phyloP scores from a whole-genome alignment of 2,797 vertebrate species.

The Clamator glandarius region DNA sequence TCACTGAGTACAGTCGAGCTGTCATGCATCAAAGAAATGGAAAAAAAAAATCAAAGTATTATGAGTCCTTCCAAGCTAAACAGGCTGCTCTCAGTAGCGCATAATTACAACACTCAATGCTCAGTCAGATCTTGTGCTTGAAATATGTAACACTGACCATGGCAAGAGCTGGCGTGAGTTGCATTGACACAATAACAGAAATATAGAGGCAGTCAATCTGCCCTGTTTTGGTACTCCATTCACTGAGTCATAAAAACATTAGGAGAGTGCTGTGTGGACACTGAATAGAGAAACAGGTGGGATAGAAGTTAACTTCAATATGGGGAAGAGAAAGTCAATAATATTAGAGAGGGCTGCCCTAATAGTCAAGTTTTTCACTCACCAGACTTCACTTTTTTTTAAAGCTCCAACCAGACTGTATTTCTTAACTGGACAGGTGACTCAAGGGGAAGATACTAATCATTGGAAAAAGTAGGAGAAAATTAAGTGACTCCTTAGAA shows the following conservation, averaged over 20 bases:
- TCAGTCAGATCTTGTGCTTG: background rate
- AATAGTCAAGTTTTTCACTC: background rate
- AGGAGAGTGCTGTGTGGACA: background rate
- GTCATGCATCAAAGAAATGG: background rate
- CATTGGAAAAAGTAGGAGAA: background rate
- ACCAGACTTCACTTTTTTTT: background rate
- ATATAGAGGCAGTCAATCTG: background rate
- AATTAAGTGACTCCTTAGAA: background rate
- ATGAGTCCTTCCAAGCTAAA: background rate
- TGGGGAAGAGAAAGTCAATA: background rate
- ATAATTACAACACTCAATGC: rapidly evolving
- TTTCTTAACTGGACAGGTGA: background rate
- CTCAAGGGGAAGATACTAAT: background rate
- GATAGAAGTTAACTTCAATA: background rate
- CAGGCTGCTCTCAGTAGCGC: background rate
- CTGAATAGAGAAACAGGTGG: background rate
- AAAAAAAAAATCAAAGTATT: background rate
- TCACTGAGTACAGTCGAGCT: background rate
- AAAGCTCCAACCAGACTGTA: background rate
- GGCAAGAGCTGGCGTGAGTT: rapidly evolving
- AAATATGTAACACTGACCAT: rapidly evolving
- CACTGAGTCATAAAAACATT: background rate
- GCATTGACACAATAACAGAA: rapidly evolving
- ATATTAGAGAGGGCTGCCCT: background rate
- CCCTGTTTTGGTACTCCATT: background rate